phyloP scores from a whole-genome alignment of 2,113 vertebrate genomes.

The Nothocercus julius region DNA sequence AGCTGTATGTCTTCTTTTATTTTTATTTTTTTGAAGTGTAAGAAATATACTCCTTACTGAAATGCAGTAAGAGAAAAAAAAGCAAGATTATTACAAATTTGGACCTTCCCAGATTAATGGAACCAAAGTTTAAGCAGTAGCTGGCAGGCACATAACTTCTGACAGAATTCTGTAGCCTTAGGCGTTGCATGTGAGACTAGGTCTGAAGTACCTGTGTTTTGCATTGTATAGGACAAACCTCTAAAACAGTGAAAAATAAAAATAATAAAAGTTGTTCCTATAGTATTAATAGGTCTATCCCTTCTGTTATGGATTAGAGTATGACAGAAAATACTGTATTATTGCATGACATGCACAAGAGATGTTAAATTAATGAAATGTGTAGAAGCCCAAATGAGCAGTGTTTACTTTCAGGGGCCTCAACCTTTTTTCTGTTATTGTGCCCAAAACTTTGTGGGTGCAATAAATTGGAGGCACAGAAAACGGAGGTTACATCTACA shows the following conservation, averaged over 20 bases:
- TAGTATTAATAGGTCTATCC: neutral
- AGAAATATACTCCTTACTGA: neutral
- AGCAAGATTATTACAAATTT: neutral
- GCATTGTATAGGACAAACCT: neutral
- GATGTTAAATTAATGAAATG: slow-evolving; percentile 21
- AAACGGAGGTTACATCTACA: neutral
- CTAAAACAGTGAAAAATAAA: neutral
- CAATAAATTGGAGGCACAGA: neutral
- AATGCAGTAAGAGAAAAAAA: neutral
- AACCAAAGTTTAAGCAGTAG: neutral
- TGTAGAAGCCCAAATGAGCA: neutral
- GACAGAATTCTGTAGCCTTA: neutral
- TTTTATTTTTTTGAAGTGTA: neutral
- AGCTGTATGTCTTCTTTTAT: neutral
- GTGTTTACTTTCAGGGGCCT: slow-evolving; percentile 5
- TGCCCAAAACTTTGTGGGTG: neutral
- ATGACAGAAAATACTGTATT: slow-evolving; percentile 24
- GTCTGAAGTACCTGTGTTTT: slow-evolving; percentile 18
- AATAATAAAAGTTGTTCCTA: neutral
- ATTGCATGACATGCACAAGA: neutral
- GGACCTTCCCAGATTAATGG: neutral
- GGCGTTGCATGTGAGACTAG: neutral
- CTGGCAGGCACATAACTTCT: neutral
- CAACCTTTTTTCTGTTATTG: neutral
- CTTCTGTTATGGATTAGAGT: slow-evolving; percentile 18